Percentiles rank a stretch among this genome's conserved stretches.
phyloP scores from a whole-genome alignment of 2,888 invertebrate species.

The Drosophila macrothrix region DNA sequence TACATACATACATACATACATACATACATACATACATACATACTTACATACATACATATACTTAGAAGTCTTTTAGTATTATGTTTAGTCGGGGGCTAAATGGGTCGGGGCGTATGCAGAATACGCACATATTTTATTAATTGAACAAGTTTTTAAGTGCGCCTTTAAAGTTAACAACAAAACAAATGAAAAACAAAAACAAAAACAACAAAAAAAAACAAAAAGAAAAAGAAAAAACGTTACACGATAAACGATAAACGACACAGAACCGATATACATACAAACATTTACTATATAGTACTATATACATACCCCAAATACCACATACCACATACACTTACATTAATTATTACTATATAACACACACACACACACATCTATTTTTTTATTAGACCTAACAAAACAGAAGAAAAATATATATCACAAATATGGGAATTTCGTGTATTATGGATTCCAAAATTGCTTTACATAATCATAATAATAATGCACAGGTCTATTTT shows the following conservation, averaged over 20 bases:
- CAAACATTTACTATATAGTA: constrained; percentile 19
- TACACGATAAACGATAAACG: constrained; percentile 27
- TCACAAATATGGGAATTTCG: constrained; percentile 47
- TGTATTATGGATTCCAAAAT: constrained; percentile 79
- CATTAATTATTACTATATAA: constrained; percentile 13
- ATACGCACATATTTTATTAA: constrained; percentile 34
- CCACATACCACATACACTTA: constrained; percentile 7
- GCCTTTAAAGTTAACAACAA: constrained; percentile 52
- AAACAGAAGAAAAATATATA: not conserved
- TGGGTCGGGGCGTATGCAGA: constrained; percentile 3
- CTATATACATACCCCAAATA: constrained; percentile 25
- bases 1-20: constrained; percentile 23
- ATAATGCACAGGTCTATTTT: not conserved
- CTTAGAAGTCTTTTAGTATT: constrained; percentile 12
- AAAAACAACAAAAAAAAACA: not conserved
- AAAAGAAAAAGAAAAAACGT: not conserved
- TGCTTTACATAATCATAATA: constrained; percentile 38
- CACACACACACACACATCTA: constrained; percentile 4
- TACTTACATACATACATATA: constrained; percentile 21
- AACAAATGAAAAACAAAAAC: not conserved
- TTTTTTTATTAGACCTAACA: constrained; percentile 56
- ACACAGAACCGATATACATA: constrained; percentile 41
- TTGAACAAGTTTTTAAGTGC: constrained; percentile 36
- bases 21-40: constrained; percentile 25
- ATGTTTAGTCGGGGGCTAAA: not conserved